phyloP scores from a whole-genome alignment of 2,797 vertebrate genomes.

The Mormyrops boulengeri region DNA sequence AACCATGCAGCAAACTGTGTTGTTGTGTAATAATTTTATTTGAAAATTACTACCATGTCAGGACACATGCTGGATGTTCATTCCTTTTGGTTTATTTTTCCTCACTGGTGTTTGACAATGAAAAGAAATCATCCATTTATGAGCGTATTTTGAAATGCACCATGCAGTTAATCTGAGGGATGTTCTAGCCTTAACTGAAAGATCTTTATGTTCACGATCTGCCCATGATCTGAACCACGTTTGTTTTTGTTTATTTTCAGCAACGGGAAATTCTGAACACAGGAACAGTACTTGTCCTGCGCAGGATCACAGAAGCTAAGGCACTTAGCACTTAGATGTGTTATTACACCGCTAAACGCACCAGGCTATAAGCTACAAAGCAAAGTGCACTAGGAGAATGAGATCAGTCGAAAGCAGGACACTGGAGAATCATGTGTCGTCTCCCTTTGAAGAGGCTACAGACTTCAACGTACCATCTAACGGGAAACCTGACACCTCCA shows the following conservation, averaged over 20 bases:
- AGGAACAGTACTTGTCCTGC: neutral
- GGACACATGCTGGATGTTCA: neutral
- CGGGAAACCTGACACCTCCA: slow-evolving; percentile 18
- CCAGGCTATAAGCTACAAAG: neutral
- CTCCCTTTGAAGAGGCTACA: slow-evolving; percentile 9
- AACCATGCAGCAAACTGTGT: neutral
- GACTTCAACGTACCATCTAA: neutral
- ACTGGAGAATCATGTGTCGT: neutral
- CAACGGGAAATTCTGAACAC: too few relatives aligned
- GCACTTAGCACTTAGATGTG: slow-evolving; percentile 12
- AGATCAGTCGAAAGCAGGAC: neutral
- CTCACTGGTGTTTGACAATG: neutral
- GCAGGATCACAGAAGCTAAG: neutral
- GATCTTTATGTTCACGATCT: neutral
- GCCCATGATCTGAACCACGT: neutral
- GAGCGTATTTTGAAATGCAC: neutral
- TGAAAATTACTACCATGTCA: neutral
- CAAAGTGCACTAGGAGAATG: neutral
- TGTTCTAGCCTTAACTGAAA: neutral
- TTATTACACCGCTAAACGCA: neutral
- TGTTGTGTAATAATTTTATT: neutral
- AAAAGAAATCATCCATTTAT: neutral
- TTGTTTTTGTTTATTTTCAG: neutral
- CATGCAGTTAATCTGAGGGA: neutral
- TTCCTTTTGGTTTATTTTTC: neutral